Evolutionary conservation across 2,113 vertebrate species (phyloP), one percentile per base, ranked within the genome.

Genomic region (Siniperca chuatsi): DNA sequence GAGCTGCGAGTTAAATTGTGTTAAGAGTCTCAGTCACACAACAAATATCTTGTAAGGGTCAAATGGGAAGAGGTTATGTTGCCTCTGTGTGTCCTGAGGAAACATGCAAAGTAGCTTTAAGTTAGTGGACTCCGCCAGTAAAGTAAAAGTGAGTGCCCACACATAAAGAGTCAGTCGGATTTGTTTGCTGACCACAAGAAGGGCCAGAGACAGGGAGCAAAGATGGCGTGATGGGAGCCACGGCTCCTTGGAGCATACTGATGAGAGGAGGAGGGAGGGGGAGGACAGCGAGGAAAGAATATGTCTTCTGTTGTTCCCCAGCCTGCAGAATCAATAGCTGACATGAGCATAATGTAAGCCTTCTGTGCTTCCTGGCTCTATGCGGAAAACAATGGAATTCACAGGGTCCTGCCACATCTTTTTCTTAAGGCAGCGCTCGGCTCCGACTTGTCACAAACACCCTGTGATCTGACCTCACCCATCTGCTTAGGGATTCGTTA

Each of bases 271-370:
- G 80, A 73, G 75, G 84, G 81, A 61, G 79, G 85, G 82, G 71
- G 86, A 55, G 82, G 83, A 64, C 58, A 35, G 85, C 15, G 48
- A 75, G 72, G 13, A 76, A 78, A 93, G 91, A 92, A 92, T 89
- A 90, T 84, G 84, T 87, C 91, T 93, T 91, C 92, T 93, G 92
- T 92, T 90, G 81, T 85, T 79, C 79, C 80, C 87, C 58, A 16
- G 83, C 71, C 90, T 66, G 82, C 79, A 89, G 79, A 92, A 93
- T 95, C 92, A 88, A 95, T 92, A 92, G 89, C 91, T 89, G 89
- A 93, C 92, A 92, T 83, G 81, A 89, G 89, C 91, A 88, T 81
- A 93, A 91, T 88, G 83, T 84, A 73, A 74, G 84, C 84, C 54
- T 84, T 81, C 85, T 86, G 87, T 90, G 89, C 42, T 76, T 82